A percentile compares a stretch with the other conserved stretches of the same genome.
These are phyloP conservation scores for Saccopteryx bilineata DNA, from an alignment of 2,113 vertebrate genomes.

Conservation along the genomic window DNA sequence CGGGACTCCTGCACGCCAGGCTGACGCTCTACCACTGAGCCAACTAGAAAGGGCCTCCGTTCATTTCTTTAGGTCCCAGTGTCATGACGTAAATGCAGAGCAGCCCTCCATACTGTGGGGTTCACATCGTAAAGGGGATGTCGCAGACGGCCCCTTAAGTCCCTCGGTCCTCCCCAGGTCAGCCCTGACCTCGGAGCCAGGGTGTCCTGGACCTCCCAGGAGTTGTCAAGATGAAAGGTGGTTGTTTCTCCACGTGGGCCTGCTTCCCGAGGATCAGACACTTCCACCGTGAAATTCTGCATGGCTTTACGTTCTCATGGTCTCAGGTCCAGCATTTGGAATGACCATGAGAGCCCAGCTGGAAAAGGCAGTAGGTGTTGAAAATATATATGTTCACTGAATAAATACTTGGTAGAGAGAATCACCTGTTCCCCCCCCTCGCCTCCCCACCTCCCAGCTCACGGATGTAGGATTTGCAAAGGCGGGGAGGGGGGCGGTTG, in stretches of 20 bases:
- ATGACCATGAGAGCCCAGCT: background rate
- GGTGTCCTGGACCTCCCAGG: background rate
- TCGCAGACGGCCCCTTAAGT: background rate
- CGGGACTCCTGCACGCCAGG: too few species aligned
- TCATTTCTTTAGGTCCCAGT: background rate
- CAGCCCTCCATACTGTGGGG: background rate
- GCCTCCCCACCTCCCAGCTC: background rate
- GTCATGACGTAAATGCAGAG: background rate
- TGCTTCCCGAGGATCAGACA: background rate
- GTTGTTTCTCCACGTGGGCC: background rate
- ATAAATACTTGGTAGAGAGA: background rate
- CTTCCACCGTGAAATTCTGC: background rate
- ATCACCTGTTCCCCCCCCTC: background rate
- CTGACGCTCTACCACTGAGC: too few species aligned
- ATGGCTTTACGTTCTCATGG: background rate
- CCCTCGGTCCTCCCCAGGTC: too few species aligned
- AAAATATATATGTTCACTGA: background rate
- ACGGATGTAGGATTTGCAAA: background rate
- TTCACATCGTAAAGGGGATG: background rate
- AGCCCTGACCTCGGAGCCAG: background rate
- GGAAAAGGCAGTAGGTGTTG: background rate
- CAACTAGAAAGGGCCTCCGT: too few species aligned
- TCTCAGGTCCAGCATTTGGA: background rate
- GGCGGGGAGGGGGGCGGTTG: too few species aligned
- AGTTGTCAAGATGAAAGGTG: background rate